Evolutionary conservation across 1,140 invertebrate genomes (phyloP), one percentile per base, ranked within the genome.

Genomic region (Macrosteles quadrilineatus): DNA sequence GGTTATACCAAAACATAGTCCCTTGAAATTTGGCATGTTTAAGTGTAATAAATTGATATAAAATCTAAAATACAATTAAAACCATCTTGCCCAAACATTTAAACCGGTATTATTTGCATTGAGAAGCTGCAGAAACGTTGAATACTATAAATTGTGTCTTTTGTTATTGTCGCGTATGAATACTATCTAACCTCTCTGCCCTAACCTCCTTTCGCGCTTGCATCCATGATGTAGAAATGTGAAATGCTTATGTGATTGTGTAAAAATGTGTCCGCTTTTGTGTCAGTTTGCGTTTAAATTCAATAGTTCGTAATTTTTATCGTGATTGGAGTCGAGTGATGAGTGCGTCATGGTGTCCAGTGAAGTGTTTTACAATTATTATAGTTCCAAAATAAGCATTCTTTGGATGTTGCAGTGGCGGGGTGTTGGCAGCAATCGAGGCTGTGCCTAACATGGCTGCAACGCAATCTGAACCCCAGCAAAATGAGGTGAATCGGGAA

Each of bases 391-490:
- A 73, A 72, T 76, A 75, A 77, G 71, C 63, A 73, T 74, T 74
- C 69, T 72, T 72, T 77, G 70, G 75, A 75, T 77, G 77, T 75
- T 76, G 74, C 71, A 72, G 74, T 73, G 76, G 76, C 76, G 77
- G 77, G 75, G 76, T 77, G 76, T 77, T 77, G 76, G 76, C 76
- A 77, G 74, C 72, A 70, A 71, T 73, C 67, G 72, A 72, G 74
- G 75, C 74, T 76, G 72, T 74, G 75, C 75, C 74, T 77, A 83
- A 83, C 80, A 85, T 85, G 84, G 84, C 84, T 83, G 82, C 84
- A 79, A 84, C 83, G 80, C 83, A 83, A 84, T 82, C 83, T 80
- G 83, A 85, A 81, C 83, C 80, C 79, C 83, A 84, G 80, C 83
- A 83, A 81, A 84, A 84, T 80, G 83, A 84, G 81, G 81, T 83